Percentiles rank a stretch among this genome's conserved stretches.
These are phyloP conservation scores for Orchesella flavescens DNA, from an alignment of 2,888 invertebrate species.

Conservation along the genomic window DNA sequence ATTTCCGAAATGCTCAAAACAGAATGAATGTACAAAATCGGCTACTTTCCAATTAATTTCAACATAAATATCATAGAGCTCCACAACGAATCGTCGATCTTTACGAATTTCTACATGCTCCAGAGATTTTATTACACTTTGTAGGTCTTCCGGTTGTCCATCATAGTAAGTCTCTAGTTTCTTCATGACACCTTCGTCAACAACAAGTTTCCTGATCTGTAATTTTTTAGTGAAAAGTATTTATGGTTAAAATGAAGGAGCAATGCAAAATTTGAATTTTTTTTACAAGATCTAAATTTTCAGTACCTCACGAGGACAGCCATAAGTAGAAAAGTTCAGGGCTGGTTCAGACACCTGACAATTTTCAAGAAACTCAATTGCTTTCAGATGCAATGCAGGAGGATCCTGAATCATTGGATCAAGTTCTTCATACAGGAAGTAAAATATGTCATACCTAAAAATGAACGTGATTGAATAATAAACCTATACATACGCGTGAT, in stretches of 20 bases:
- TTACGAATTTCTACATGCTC: slow-evolving; percentile 32
- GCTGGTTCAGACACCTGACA: slow-evolving; percentile 1
- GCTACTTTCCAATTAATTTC: slow-evolving; percentile 60
- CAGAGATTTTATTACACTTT: neutral
- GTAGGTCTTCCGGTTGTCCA: slow-evolving; percentile 20
- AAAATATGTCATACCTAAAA: slow-evolving; percentile 54
- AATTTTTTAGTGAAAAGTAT: neutral
- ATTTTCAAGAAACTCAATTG: slow-evolving; percentile 13
- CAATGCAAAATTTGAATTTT: no score
- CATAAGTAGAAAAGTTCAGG: slow-evolving; percentile 18
- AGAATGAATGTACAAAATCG: slow-evolving; percentile 51
- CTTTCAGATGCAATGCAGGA: slow-evolving; percentile 1
- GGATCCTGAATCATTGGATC: slow-evolving; percentile 16
- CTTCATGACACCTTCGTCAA: neutral
- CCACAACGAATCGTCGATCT: slow-evolving; percentile 30
- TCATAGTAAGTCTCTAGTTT: slow-evolving; percentile 37
- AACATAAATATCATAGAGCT: slow-evolving; percentile 42
- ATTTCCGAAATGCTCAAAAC: slow-evolving; percentile 47
- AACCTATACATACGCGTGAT: no score
- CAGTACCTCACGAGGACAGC: slow-evolving; percentile 37
- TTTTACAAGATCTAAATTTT: no score
- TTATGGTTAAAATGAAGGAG: neutral
- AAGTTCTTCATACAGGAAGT: slow-evolving; percentile 45
- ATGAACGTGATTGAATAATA: no score
- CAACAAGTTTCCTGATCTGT: slow-evolving; percentile 21